These are phyloP conservation scores for Cichladusa arquata DNA, from an alignment of 2,113 vertebrate species.

Conservation along the genomic window DNA sequence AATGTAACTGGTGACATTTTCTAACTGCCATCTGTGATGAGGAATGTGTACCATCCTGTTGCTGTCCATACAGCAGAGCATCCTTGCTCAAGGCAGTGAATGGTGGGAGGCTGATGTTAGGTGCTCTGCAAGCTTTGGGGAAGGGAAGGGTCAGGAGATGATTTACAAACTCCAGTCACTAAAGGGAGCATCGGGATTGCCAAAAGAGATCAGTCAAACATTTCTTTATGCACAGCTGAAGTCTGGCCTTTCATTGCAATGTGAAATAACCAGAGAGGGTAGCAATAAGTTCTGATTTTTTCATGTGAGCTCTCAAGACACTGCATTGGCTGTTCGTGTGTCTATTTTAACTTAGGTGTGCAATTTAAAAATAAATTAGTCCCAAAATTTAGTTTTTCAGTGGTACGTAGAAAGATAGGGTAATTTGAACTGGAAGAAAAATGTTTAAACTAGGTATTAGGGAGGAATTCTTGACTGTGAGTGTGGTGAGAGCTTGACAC, in stretches of 20 bases:
- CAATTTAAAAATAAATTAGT: not conserved
- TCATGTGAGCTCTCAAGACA: not conserved
- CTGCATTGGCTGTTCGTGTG: not conserved
- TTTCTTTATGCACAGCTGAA: not conserved
- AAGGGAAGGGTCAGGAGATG: not conserved
- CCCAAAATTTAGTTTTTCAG: not conserved
- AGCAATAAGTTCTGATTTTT: not conserved
- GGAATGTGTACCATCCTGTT: not conserved
- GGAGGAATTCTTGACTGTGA: not conserved
- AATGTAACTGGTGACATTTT: not conserved
- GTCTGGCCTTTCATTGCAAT: not conserved
- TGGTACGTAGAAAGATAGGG: not conserved
- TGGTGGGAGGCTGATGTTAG: not conserved
- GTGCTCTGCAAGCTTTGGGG: not conserved
- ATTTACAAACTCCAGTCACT: not conserved
- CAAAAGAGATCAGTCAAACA: not conserved
- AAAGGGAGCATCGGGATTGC: not conserved
- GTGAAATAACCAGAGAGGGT: not conserved
- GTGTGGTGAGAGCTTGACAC: fast-evolving
- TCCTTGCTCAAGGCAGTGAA: not conserved
- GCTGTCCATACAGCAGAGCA: not conserved
- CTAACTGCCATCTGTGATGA: not conserved
- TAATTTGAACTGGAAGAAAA: not conserved
- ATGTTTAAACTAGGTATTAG: not conserved
- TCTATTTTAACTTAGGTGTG: not conserved